Evolutionary conservation across 2,888 invertebrate genomes (phyloP), one percentile per base, ranked within the genome.

Genomic region (Neoascia interrupta): DNA sequence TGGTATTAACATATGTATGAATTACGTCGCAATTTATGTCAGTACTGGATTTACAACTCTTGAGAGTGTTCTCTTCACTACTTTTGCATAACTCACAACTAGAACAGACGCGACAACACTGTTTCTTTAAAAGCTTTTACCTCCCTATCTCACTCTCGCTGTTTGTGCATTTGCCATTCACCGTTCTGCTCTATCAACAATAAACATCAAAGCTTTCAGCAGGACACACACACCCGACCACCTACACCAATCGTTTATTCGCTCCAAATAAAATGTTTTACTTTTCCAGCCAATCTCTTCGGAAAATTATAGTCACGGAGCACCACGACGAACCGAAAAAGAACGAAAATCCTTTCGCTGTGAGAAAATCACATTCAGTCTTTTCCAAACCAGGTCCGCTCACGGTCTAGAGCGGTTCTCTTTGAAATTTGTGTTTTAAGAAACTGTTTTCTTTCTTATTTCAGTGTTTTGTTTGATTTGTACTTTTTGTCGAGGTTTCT

Each of bases 351-450:
- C 76, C 72, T 76, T 76, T 54, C 39, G 47, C 47, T 54, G 21
- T 23, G 76, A 76, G 64, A 64, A 72, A 58, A 64, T 66, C 64
- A 51, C 31, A 66, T 66, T 76, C 76, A 76, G 76, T 76, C 76
- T 60, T 76, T 64, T 72, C 41, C 58, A 64, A 76, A 76, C 75
- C 64, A 63, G 75, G 75, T 64, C 45, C 70, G 63, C 39, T 76
- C 1, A 70, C 70, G 53, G 75, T 41, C 60, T 53, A 37, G 45
- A 10, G 47, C 64, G 39, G 36, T 53, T 64, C 72, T 72, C 54
- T 76, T 76, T 34, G 43, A 39, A 13, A 21, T 60, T 56, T 60
- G 51, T 45, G 56, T 51, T 37, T 47, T 37, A 56, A 70, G 63
- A 45, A 75, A 69, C 41, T 28, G 41, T 51, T 60, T 69, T 13